phyloP scores from a whole-genome alignment of 2,888 invertebrate species.

The Cosmia trapezina region DNA sequence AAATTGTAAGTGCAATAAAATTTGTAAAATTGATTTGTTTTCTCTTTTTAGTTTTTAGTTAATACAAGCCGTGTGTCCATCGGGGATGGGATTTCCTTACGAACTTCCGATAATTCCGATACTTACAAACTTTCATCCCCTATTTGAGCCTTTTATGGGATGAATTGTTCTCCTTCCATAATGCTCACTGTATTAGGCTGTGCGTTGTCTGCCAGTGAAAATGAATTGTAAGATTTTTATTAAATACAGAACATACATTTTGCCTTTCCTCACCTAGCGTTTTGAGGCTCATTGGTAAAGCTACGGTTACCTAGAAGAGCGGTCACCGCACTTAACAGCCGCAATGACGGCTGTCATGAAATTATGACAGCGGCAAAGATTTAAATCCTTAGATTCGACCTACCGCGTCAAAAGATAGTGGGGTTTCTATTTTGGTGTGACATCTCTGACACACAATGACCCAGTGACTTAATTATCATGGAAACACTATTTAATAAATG shows the following conservation, averaged over 20 bases:
- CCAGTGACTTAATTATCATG: no score
- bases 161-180: neutral
- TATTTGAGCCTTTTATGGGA: neutral
- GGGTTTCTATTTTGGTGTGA: no score
- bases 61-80: neutral
- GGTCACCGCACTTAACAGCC: no score
- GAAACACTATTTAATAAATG: no score
- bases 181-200: neutral
- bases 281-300: neutral
- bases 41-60: no score
- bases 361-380: no score
- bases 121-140: neutral
- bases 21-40: slow-evolving; percentile 7
- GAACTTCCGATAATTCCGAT: neutral
- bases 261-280: neutral
- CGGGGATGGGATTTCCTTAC: neutral
- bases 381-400: no score
- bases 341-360: no score
- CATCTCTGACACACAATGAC: no score
- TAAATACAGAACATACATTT: neutral
- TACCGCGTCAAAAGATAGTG: no score
- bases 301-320: no score
- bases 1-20: slow-evolving; percentile 55
- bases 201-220: neutral
- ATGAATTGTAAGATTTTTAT: neutral